Evolutionary conservation across 2,113 vertebrate genomes (phyloP).

Genomic region (Brienomyrus brachyistius): DNA sequence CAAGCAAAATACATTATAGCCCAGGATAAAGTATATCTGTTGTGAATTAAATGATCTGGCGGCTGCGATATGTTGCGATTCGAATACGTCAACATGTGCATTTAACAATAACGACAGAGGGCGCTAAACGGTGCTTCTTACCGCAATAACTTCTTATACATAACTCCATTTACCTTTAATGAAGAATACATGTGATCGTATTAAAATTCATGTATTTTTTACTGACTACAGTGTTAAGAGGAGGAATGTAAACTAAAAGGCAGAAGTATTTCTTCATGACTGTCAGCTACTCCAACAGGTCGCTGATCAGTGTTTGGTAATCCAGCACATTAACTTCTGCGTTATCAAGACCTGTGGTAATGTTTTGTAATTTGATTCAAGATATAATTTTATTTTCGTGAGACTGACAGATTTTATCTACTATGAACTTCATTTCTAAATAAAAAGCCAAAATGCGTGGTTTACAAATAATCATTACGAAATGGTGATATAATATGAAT

Average conservation of each 20-base stretch:
- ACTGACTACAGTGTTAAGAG: not conserved
- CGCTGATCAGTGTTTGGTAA: not conserved
- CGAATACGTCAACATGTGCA: not conserved
- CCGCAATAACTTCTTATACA: not conserved
- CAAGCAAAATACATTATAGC: not conserved
- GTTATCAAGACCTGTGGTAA: not conserved
- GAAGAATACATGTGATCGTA: not conserved
- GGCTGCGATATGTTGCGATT: not conserved
- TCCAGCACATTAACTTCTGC: not conserved
- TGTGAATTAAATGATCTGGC: not conserved
- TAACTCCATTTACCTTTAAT: not conserved
- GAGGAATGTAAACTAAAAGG: not conserved
- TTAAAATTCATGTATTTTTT: not conserved
- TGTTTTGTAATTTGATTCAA: not conserved
- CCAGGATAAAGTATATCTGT: not conserved
- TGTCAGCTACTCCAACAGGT: not conserved
- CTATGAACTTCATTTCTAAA: not conserved
- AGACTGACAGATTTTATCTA: not conserved
- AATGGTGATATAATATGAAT: not conserved
- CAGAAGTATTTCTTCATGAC: not conserved
- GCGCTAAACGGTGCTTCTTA: not conserved
- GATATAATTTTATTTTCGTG: not conserved
- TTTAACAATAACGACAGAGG: constrained; percentile 4
- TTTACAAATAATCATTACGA: not conserved
- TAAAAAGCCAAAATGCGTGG: not conserved